A percentile compares a stretch with the other conserved stretches of the same genome.
phyloP scores from a whole-genome alignment of 2,888 invertebrate species.

The Netelia inedita region DNA sequence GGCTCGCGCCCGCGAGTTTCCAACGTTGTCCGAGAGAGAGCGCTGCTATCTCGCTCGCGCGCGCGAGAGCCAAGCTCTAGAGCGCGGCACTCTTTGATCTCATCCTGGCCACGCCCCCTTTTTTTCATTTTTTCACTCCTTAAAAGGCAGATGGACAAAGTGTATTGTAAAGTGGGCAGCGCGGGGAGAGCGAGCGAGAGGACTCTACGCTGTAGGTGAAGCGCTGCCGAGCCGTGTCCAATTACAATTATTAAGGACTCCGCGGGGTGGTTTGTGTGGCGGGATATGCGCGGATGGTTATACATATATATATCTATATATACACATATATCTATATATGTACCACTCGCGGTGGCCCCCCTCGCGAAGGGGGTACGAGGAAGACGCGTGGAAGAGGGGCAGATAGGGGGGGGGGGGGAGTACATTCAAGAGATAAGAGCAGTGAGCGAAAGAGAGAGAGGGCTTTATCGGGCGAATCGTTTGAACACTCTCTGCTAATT shows the following conservation, averaged over 20 bases:
- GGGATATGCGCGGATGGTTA: constrained; percentile 63
- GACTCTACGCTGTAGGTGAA: constrained; percentile 74
- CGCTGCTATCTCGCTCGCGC: constrained; percentile 51
- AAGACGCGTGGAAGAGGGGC: constrained; percentile 45
- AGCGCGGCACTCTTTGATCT: constrained; percentile 84
- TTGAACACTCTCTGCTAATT: constrained; percentile 39
- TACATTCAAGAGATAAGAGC: constrained; percentile 29
- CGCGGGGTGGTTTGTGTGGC: constrained; percentile 70
- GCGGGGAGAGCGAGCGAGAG: constrained; percentile 55
- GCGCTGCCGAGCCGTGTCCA: constrained; percentile 82
- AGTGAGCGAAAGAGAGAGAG: constrained; percentile 18
- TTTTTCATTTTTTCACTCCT: constrained; percentile 85
- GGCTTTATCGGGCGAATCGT: constrained; percentile 50
- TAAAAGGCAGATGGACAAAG: constrained; percentile 85
- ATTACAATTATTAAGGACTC: constrained; percentile 85
- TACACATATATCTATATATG: not conserved
- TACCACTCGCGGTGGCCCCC: constrained; percentile 40
- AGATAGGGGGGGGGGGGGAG: not conserved
- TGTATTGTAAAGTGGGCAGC: constrained; percentile 85
- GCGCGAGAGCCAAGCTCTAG: constrained; percentile 35
- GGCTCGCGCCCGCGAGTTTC: constrained; percentile 55
- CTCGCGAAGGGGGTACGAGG: constrained; percentile 48
- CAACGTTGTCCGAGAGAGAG: constrained; percentile 49
- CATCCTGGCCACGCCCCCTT: constrained; percentile 83
- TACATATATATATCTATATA: not conserved